These are phyloP conservation scores for Morbakka virulenta DNA, from an alignment of 30 jellyfish, hydroid and myxozoan species.

Conservation along the genomic window DNA sequence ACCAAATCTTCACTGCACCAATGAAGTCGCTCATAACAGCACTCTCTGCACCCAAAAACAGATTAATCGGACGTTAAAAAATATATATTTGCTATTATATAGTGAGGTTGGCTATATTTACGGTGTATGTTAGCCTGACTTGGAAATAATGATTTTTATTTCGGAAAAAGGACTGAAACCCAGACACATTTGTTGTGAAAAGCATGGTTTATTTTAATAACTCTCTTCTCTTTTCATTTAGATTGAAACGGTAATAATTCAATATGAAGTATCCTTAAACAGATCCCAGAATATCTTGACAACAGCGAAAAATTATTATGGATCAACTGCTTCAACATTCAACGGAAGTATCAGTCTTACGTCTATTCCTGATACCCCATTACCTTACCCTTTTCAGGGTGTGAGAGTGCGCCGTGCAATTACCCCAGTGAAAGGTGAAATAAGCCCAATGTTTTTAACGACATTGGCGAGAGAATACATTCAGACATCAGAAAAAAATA, in stretches of 20 bases:
- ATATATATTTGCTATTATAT: too few relatives aligned
- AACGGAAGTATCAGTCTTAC: constrained; percentile 72
- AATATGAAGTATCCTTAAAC: constrained; percentile 61
- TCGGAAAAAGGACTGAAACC: too few relatives aligned
- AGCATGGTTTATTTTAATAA: too few relatives aligned
- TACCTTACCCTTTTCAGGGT: constrained; percentile 66
- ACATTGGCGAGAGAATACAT: constrained; percentile 83
- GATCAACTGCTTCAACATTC: constrained; percentile 52
- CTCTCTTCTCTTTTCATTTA: constrained; percentile 5
- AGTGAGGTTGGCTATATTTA: too few relatives aligned
- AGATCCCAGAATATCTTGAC: constrained; percentile 41
- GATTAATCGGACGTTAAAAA: too few relatives aligned
- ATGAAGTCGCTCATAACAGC: too few relatives aligned
- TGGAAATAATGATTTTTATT: too few relatives aligned
- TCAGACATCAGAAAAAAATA: constrained; percentile 57
- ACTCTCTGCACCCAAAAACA: too few relatives aligned
- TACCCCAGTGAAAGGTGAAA: constrained; percentile 33
- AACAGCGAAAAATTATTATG: constrained; percentile 52
- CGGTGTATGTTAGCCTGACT: too few relatives aligned
- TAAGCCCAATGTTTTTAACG: constrained; percentile 69
- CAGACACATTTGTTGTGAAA: too few relatives aligned
- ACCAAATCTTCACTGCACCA: too few relatives aligned
- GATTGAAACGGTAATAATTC: constrained; percentile 78
- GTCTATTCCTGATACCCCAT: constrained; percentile 65
- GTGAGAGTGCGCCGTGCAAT: constrained; percentile 57